Evolutionary conservation across 1,140 invertebrate species (phyloP), one percentile per base, ranked within the genome.

Genomic region (Aphidius gifuensis): DNA sequence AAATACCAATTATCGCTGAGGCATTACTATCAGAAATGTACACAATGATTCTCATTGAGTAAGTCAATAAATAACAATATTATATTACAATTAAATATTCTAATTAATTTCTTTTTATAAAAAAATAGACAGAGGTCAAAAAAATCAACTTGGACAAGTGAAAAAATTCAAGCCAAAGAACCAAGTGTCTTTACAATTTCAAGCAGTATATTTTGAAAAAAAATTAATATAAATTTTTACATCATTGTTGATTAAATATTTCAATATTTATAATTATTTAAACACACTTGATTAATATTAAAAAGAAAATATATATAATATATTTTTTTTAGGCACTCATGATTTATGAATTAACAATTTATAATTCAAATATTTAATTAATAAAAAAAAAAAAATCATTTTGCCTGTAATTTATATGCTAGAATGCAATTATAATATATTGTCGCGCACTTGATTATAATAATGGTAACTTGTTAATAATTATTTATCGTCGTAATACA

Each of bases 111-210:
- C 0, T 50, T 64, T 43, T 49, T 61, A 50, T 9, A 46, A 61
- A 16, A 16, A 0, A 16, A 50, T 9, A 55, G 45, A 39, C 64
- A 58, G 21, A 54, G 59, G 50, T 42, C 4, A 39, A 23, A 46
- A 58, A 50, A 61, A 44, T 21, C 60, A 50, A 61, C 23, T 32
- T 65, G 48, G 53, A 16, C 11, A 46, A 39, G 56, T 53, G 39
- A 65, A 43, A 38, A n/a, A 32, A 7, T 32, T 65, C 9, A 49
- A 48, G 49, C 50, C 60, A 23, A 43, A 23, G 21, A 32, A 42
- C 64, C 64, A 11, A 65, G 59, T 21, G 59, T 65, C 38, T 65
- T 65, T 54, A 65, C 64, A 49, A 65, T 65, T 53, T 65, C 64
- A 42, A 62, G 43, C 45, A 51, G 46, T 62, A 62, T 62, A 62